Base-by-base conservation (phyloP, 1,140 invertebrate species). In the Saxidomus purpurata region DNA sequence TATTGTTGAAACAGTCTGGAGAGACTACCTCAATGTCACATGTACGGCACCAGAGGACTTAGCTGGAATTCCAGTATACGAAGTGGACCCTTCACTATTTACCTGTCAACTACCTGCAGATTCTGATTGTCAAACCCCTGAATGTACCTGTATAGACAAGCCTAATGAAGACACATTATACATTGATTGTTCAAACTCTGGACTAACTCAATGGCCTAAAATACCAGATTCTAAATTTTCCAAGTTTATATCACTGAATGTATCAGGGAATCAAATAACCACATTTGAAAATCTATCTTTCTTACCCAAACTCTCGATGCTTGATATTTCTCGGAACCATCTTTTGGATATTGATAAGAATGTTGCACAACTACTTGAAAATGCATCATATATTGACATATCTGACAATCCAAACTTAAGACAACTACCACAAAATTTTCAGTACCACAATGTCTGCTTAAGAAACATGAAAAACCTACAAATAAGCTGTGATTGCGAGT, bases 71-170 rank as follows among this genome's bases (percentile, higher is more conserved):
- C 11, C 67, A 36, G 36, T 87, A n/a, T 13, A n/a, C 31, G 4
- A 47, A 19, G 28, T 47, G 3, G 19, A 31, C n/a, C 49, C 61
- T 34, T 36, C 31, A 19, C 19, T 28, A 31, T 22, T 36, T 8
- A 43, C 76, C 13, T 38, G 61, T 28, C 25, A 49, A 34, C 9
- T 28, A 1, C 11, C 43, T n/a, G 28, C 19, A 15, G 34, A 25
- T 13, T 63, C 31, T 61, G 40, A 43, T 13, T 85, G 83, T 76
- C 63, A 67, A 31, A 28, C 63, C 0, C 49, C 36, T 28, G 28
- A 49, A 38, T 87, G 85, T 59, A 63, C n/a, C 19, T 87, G 85
- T 40, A n/a, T 63, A 77, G 85, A 87, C n/a, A 52, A 63, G 34
- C 85, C 85, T 43, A 59, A 40, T n/a, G 31, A 74, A 28, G 31